Percentiles rank a stretch among this genome's conserved stretches.
Conservation (phyloP, 92 coral and sea anemone genomes). For the Bergia puertoricense region DNA sequence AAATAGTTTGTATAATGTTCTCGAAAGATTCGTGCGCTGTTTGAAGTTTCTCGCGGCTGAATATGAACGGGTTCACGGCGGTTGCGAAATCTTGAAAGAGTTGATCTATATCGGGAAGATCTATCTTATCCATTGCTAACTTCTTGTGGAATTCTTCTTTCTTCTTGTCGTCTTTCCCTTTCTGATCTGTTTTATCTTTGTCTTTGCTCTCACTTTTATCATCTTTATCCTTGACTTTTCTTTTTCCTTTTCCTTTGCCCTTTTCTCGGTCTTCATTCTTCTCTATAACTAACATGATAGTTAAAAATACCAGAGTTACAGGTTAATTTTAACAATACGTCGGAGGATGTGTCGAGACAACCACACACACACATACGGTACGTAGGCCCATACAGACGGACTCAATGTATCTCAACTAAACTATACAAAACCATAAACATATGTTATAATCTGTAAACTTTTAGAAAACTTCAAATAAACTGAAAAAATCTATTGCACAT, state of each 20-base stretch:
- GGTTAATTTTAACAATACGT: no score
- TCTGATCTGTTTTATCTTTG: conserved; percentile 5
- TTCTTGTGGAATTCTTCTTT: conserved; percentile 68
- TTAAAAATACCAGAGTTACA: no score
- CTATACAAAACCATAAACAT: no score
- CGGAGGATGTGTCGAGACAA: no score
- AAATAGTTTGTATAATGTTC: conserved; percentile 57
- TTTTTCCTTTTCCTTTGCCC: neutral
- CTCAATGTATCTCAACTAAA: no score
- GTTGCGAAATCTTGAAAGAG: conserved; percentile 64
- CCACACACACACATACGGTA: no score
- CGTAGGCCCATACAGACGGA: no score
- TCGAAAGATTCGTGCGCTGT: conserved; percentile 74
- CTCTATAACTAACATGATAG: neutral
- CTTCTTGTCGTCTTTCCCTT: conserved; percentile 45
- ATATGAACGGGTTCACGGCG: conserved; percentile 66
- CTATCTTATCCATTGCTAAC: conserved; percentile 64
- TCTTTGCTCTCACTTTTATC: neutral
- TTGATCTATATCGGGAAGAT: conserved; percentile 71
- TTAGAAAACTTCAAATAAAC: no score
- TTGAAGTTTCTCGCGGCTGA: conserved; percentile 70
- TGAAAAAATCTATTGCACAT: no score
- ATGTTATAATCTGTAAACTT: no score
- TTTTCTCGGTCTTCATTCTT: conserved; percentile 19
- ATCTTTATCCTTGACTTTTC: neutral